A percentile compares a stretch with the other conserved stretches of the same genome.
These are phyloP conservation scores for Oithona nana DNA, from an alignment of 2,888 invertebrate genomes.

Conservation along the genomic window DNA sequence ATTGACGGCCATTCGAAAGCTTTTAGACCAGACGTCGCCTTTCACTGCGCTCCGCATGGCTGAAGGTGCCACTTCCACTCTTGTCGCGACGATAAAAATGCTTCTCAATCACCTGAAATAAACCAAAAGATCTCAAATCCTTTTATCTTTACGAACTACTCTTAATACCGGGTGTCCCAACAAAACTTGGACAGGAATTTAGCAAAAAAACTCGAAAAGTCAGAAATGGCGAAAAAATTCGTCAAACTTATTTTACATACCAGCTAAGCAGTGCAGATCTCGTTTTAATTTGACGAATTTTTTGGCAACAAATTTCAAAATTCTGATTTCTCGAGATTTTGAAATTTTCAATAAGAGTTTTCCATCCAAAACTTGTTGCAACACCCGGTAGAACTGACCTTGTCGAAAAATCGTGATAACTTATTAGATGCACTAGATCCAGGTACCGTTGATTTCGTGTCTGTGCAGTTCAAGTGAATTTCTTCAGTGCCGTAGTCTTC, in stretches of 20 bases:
- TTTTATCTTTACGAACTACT: too few relatives aligned
- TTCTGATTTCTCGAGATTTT: too few relatives aligned
- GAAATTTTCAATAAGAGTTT: too few relatives aligned
- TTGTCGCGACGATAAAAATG: slow-evolving; percentile 28
- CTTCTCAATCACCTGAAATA: slow-evolving; percentile 27
- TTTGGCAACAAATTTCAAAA: too few relatives aligned
- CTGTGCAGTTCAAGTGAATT: slow-evolving; percentile 53
- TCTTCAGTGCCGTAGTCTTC: slow-evolving; percentile 85
- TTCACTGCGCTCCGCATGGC: background rate
- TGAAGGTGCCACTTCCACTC: background rate
- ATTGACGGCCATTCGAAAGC: background rate
- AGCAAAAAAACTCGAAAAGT: too few relatives aligned
- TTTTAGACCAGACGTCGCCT: background rate
- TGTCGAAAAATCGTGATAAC: slow-evolving; percentile 80
- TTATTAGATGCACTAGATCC: slow-evolving; percentile 87
- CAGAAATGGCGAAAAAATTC: too few relatives aligned
- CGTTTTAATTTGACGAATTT: too few relatives aligned
- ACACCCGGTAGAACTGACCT: slow-evolving; percentile 39
- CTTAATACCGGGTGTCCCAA: too few relatives aligned
- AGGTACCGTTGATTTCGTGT: slow-evolving; percentile 62
- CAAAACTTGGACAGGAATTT: too few relatives aligned
- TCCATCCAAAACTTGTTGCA: too few relatives aligned
- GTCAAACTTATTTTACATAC: too few relatives aligned
- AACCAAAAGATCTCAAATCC: background rate
- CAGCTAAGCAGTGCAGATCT: too few relatives aligned